Evolutionary conservation across 2,888 invertebrate species (phyloP).

Genomic region (Mimas tiliae): DNA sequence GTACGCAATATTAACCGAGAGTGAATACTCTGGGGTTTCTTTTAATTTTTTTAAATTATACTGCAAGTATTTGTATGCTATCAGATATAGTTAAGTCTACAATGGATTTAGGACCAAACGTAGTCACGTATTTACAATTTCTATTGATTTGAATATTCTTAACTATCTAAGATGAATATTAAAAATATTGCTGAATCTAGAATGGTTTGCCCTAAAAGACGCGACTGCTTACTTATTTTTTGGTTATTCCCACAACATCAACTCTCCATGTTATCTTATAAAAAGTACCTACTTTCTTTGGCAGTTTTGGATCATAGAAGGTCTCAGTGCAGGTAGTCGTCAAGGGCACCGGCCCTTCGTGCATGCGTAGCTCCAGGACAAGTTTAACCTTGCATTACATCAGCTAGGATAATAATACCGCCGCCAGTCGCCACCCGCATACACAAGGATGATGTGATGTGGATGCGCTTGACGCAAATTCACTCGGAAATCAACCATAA

Average conservation of each 20-base stretch:
- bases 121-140: no score
- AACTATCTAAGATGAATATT: no score
- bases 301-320: slow-evolving; percentile 29
- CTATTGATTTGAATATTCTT: no score
- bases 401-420: slow-evolving; percentile 37
- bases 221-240: not conserved
- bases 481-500: slow-evolving; percentile 62
- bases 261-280: not conserved
- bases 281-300: slow-evolving; percentile 28
- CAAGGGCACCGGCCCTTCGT: slow-evolving; percentile 40
- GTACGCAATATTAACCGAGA: slow-evolving; percentile 3
- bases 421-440: slow-evolving; percentile 23
- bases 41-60: not conserved
- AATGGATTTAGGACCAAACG: no score
- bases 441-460: slow-evolving; percentile 30
- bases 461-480: slow-evolving; percentile 52
- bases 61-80: not conserved
- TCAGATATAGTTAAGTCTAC: no score
- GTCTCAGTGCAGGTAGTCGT: slow-evolving; percentile 33
- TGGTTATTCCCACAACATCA: not conserved
- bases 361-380: slow-evolving; percentile 37
- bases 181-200: no score
- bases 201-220: no score
- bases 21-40: not conserved
- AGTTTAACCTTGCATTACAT: slow-evolving; percentile 40